Evolutionary conservation across 2,888 invertebrate species (phyloP), one percentile per base, ranked within the genome.

Genomic region (Carcina quercana): DNA sequence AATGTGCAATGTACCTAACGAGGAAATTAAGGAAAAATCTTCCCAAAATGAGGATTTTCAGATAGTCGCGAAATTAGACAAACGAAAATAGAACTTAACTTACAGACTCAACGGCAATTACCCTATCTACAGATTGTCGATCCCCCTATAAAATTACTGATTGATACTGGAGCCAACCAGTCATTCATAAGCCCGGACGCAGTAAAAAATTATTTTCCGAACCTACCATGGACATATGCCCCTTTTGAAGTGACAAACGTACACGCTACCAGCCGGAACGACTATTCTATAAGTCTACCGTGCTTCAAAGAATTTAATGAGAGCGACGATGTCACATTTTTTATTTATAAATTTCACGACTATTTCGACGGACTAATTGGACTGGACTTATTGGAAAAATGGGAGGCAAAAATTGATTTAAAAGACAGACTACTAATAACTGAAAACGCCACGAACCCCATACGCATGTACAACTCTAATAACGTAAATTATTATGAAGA

Each of bases 401-500:
- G 34, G 38, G 35, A 42, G 26, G 13, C 40, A 6, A 40, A 32
- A 14, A 41, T 43, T 13, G 40, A 43, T 14, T 29, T 38, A 14
- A 39, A 38, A 32, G 26, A 38, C 27, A 37, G 32, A 8, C 3
- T n/a, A 4, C 25, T 42, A 11, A 15, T 22, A 2, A 46, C 39
- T 3, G 21, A 28, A 2, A 17, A 30, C 20, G 17, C 37, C 2
- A 15, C 13, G 6, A 46, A 40, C 13, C 34, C 34, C 5, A 39
- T 45, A 3, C 8, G 7, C 13, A 40, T 45, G 40, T 45, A 43
- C 19, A 28, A 46, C 13, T 45, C 47, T 2, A 28, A 41, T n/a
- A 47, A 50, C 14, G 25, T 31, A 11, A 47, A 46, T 33, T 28
- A 43, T 7, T 50, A 41, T 25, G 50, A 50, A 15, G 41, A 43